Percentiles rank a stretch among this genome's conserved stretches.
These are phyloP conservation scores for Gallinago undulata DNA, from an alignment of 2,113 vertebrate species.

Conservation along the genomic window DNA sequence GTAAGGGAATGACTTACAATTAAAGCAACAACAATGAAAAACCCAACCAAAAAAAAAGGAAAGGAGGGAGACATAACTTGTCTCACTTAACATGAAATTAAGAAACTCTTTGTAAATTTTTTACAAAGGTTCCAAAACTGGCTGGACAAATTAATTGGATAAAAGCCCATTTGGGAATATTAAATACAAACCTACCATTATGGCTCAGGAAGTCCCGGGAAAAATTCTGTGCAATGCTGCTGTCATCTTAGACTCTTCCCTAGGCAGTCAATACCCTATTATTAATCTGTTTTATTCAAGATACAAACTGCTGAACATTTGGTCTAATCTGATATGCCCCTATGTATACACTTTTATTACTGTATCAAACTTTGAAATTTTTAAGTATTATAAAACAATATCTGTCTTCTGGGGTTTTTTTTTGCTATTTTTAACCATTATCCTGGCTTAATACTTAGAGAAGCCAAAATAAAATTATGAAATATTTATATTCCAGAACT, in stretches of 20 bases:
- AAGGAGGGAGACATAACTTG: background rate
- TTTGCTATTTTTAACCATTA: background rate
- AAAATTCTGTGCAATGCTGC: background rate
- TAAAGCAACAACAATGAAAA: background rate
- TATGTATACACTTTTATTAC: background rate
- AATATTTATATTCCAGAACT: background rate
- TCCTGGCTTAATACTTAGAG: background rate
- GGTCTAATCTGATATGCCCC: background rate
- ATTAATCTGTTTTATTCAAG: background rate
- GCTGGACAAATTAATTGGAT: background rate
- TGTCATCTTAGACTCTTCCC: background rate
- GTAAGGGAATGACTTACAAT: background rate
- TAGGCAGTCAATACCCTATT: background rate
- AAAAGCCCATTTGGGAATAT: background rate
- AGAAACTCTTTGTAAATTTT: background rate
- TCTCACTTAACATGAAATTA: background rate
- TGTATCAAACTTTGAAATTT: background rate
- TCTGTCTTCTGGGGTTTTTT: background rate
- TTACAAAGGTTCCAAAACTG: background rate
- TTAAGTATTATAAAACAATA: background rate
- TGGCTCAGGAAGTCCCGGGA: background rate
- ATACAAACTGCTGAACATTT: background rate
- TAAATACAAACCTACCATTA: background rate
- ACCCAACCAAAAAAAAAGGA: background rate
- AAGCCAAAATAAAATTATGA: background rate